These are phyloP conservation scores for Diadegma fenestrale DNA, from an alignment of 2,888 invertebrate species.

Conservation along the genomic window DNA sequence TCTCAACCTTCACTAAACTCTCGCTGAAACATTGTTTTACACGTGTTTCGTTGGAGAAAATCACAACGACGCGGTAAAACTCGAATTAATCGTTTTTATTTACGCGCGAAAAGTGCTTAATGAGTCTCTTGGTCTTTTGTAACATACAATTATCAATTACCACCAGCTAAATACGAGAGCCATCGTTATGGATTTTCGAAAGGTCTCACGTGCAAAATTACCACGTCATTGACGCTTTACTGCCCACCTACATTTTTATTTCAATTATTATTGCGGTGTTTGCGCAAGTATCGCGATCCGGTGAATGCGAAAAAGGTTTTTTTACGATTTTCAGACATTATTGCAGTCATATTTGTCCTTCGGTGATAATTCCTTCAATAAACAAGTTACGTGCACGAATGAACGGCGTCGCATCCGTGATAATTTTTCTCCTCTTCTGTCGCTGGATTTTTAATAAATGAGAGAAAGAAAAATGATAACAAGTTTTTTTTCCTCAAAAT, in stretches of 20 bases:
- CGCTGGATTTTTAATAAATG: not conserved
- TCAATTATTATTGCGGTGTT: constrained; percentile 22
- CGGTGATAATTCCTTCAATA: not conserved
- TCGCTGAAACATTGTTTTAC: not conserved
- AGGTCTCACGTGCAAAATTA: constrained; percentile 2
- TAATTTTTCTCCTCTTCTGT: not conserved
- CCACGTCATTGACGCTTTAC: constrained; percentile 16
- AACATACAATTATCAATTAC: constrained; percentile 29
- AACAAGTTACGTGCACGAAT: not conserved
- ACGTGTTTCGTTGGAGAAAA: not conserved
- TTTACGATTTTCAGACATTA: constrained; percentile 34
- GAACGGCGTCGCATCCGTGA: not conserved
- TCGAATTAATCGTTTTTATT: constrained; percentile 13
- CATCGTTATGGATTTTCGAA: constrained; percentile 2
- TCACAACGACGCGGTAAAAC: not conserved
- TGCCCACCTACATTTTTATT: constrained; percentile 13
- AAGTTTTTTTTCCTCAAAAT: not conserved
- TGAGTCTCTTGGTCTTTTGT: constrained; percentile 9
- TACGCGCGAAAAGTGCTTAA: constrained; percentile 25
- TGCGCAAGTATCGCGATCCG: not conserved
- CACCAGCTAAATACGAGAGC: not conserved
- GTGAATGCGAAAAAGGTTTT: constrained; percentile 19
- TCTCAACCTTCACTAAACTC: not conserved
- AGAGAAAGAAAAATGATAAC: not conserved
- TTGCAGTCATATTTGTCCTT: constrained; percentile 3